Conservation (phyloP, 2,888 invertebrate species). For the Resseliella maxima region DNA sequence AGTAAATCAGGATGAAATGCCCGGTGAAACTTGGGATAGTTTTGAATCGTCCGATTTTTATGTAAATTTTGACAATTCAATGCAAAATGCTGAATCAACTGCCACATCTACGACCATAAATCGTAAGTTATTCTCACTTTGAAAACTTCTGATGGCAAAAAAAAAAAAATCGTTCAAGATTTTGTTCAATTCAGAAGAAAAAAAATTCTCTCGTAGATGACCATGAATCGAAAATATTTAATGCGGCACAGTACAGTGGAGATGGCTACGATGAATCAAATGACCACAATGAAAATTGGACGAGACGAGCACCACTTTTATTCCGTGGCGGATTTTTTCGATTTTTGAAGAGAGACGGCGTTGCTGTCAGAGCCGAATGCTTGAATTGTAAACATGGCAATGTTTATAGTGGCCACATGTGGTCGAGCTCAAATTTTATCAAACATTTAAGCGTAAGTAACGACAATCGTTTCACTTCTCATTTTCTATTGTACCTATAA, state of each 20-base stretch:
- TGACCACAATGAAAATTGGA: not conserved
- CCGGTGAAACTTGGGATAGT: not conserved
- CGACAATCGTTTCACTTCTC: too few species aligned
- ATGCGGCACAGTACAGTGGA: not conserved
- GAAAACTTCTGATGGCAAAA: too few species aligned
- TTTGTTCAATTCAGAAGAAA: not conserved
- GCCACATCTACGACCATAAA: not conserved
- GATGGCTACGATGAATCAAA: not conserved
- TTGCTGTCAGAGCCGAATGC: not conserved
- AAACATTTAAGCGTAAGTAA: conserved; percentile 42
- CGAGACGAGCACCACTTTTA: not conserved
- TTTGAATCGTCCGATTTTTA: conserved; percentile 15
- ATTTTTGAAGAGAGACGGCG: not conserved
- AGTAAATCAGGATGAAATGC: conserved; percentile 35
- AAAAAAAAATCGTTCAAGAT: not conserved
- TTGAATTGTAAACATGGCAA: not conserved
- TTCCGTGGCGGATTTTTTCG: conserved; percentile 37
- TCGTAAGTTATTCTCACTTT: not conserved
- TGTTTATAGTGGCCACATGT: conserved; percentile 7
- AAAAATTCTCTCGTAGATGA: not conserved
- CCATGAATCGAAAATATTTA: not conserved
- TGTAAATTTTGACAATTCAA: not conserved
- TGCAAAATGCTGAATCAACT: not conserved
- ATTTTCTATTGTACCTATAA: too few species aligned
- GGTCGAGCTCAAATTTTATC: conserved; percentile 1